Percentiles rank a stretch among this genome's conserved stretches.
Conservation (phyloP, 23 tunicate genomes). For the Ciona savignyi region DNA sequence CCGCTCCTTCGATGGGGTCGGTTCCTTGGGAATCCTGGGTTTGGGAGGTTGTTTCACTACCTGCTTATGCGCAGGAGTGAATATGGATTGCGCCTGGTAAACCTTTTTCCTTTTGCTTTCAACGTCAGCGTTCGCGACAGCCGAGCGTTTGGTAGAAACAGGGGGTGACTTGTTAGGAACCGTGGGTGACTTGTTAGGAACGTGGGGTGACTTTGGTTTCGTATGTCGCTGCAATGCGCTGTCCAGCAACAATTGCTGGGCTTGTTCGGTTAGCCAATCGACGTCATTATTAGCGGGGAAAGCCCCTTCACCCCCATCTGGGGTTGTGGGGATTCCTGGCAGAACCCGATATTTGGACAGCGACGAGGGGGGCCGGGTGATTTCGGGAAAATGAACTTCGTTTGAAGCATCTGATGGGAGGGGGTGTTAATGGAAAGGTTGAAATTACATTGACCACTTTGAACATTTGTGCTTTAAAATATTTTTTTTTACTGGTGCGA, state of each 20-base stretch:
- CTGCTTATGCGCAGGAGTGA: slow-evolving; percentile 1
- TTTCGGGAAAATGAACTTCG: slow-evolving; percentile 45
- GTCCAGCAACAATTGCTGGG: slow-evolving; percentile 81
- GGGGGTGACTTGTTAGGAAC: slow-evolving; percentile 11
- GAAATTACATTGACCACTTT: too few relatives aligned
- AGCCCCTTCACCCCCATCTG: not conserved
- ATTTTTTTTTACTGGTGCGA: too few relatives aligned
- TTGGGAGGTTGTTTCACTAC: not conserved
- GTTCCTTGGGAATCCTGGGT: slow-evolving; percentile 37
- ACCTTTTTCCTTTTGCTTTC: slow-evolving; percentile 28
- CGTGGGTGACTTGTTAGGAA: slow-evolving; percentile 1
- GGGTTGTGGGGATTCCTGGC: slow-evolving; percentile 36
- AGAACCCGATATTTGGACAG: slow-evolving; percentile 56
- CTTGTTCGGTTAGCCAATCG: slow-evolving; percentile 56
- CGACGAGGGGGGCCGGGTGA: slow-evolving; percentile 66
- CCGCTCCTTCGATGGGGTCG: slow-evolving; percentile 46
- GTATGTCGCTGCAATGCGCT: slow-evolving; percentile 12
- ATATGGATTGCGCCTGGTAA: slow-evolving; percentile 46
- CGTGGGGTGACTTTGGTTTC: slow-evolving; percentile 19
- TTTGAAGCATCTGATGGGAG: not conserved
- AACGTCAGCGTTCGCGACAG: not conserved
- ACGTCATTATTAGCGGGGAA: slow-evolving; percentile 25
- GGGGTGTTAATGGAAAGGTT: too few relatives aligned
- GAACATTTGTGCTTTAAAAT: too few relatives aligned
- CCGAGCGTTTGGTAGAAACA: slow-evolving; percentile 15